Evolutionary conservation across 2,797 vertebrate species (phyloP).

Genomic region (Neomorphus geoffroyi): DNA sequence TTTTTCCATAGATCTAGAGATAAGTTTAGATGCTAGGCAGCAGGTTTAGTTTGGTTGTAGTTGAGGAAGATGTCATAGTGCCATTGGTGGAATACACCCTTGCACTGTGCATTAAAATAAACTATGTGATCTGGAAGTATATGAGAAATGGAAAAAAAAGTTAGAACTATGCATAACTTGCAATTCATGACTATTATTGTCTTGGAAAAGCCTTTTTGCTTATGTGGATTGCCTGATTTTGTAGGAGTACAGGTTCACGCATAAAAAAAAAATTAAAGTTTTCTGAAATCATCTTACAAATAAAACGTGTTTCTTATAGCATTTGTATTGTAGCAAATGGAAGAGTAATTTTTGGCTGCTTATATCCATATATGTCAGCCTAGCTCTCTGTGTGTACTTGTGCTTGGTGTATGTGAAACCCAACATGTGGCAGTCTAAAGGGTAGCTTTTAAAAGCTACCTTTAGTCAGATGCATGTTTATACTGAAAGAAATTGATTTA

Average conservation of each 20-base stretch:
- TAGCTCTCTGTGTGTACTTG: fast-evolving
- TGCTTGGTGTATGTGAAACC: not conserved
- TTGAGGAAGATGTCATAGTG: not conserved
- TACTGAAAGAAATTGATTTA: not conserved
- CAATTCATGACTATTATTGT: fast-evolving
- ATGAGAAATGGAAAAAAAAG: not conserved
- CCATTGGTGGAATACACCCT: not conserved
- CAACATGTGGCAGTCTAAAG: not conserved
- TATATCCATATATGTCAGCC: not conserved
- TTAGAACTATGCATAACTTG: fast-evolving
- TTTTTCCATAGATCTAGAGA: fast-evolving
- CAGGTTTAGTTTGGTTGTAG: not conserved
- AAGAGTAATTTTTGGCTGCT: not conserved
- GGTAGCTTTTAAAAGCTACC: not conserved
- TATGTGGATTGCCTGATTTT: not conserved
- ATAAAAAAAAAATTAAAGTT: not conserved
- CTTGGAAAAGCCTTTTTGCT: not conserved
- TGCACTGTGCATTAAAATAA: not conserved
- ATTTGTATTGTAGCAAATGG: not conserved
- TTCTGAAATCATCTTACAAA: not conserved
- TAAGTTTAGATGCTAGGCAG: not conserved
- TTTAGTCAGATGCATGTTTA: not conserved
- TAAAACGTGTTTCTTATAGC: fast-evolving
- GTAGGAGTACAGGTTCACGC: not conserved
- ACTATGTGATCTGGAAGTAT: not conserved